Percentiles rank a stretch among this genome's conserved stretches.
phyloP scores from a whole-genome alignment of 2,888 invertebrate species.

The Apotomis turbidana region DNA sequence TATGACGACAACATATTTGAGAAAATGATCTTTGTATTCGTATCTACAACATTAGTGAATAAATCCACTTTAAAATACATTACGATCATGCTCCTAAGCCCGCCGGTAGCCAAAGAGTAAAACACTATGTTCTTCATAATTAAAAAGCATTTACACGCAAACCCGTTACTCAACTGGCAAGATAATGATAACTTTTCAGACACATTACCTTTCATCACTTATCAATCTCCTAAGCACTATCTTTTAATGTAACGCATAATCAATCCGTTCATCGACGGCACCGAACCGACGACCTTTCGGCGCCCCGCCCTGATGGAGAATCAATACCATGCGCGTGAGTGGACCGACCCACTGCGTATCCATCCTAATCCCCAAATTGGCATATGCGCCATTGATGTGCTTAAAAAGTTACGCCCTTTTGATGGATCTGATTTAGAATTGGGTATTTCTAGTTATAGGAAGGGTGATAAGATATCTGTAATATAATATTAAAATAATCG shows the following conservation, averaged over 20 bases:
- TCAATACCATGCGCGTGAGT: conserved; percentile 65
- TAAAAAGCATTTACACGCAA: no score
- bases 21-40: no score
- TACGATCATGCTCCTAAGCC: no score
- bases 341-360: conserved; percentile 55
- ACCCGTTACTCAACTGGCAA: not conserved
- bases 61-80: no score
- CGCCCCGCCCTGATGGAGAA: conserved; percentile 62
- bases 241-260: conserved; percentile 33
- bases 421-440: conserved; percentile 5
- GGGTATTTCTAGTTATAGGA: conserved; percentile 18
- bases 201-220: conserved; percentile 14
- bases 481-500: conserved; percentile 3
- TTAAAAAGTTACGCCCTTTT: not conserved
- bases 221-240: conserved; percentile 24
- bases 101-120: no score
- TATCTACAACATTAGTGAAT: no score
- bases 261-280: conserved; percentile 43
- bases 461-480: conserved; percentile 16
- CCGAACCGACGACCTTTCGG: conserved; percentile 68
- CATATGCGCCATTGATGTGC: not conserved
- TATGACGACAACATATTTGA: no score
- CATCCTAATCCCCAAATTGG: not conserved
- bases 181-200: conserved; percentile 9
- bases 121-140: no score